Conservation (phyloP, 2,113 vertebrate genomes). For the Plecotus auritus region DNA sequence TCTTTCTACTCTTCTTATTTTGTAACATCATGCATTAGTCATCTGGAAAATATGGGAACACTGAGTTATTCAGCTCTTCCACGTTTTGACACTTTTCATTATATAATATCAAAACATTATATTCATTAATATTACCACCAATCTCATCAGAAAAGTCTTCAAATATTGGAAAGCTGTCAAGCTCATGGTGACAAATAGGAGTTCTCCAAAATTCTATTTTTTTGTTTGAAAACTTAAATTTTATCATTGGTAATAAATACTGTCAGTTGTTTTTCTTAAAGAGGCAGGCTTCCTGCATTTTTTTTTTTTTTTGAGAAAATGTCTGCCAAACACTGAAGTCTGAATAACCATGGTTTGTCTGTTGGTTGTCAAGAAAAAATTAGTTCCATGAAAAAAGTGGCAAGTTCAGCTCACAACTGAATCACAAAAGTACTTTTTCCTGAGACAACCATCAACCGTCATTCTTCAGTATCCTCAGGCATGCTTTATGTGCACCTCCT, state of each 20-base stretch:
- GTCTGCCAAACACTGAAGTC: slow-evolving; percentile 4
- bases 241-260: slow-evolving; percentile 23
- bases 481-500: not conserved
- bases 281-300: not conserved
- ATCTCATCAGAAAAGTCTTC: slow-evolving; percentile 27
- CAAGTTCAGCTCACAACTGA: not conserved
- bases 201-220: slow-evolving; percentile 35
- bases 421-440: not conserved
- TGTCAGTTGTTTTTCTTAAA: slow-evolving; percentile 18
- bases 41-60: not conserved
- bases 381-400: not conserved
- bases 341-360: not conserved
- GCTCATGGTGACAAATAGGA: slow-evolving; percentile 7
- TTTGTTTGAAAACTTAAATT: slow-evolving; percentile 43
- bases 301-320: not conserved
- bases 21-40: not conserved
- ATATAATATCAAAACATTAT: not conserved
- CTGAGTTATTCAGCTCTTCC: not conserved
- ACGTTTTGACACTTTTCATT: slow-evolving; percentile 30
- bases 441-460: not conserved
- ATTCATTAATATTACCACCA: not conserved
- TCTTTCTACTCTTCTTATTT: not conserved
- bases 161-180: slow-evolving; percentile 37
- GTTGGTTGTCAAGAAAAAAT: slow-evolving; percentile 40
- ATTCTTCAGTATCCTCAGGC: not conserved